Evolutionary conservation across 2,797 vertebrate species (phyloP), one percentile per base, ranked within the genome.

Genomic region (Varecia variegata): DNA sequence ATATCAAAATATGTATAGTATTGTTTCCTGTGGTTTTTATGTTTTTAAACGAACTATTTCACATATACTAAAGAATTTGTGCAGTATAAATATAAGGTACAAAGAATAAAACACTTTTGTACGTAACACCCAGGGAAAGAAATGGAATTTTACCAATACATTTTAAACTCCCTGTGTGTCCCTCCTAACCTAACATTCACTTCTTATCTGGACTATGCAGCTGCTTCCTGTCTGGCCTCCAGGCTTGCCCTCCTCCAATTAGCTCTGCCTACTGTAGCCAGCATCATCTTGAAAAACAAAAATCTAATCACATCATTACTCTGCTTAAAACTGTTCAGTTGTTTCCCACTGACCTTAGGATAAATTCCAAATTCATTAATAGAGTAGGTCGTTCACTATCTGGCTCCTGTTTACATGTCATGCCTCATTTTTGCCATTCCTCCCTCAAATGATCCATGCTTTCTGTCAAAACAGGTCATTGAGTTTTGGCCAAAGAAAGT

Each of bases 261-360:
- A 45, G 38, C 40, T 82, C 65, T 80, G 32, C 47, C 67, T 21
- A 52, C 17, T 60, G 12, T 27, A 77, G 25, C 84, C 20, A 68
- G 50, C 89, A 77, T 43, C n/a, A 77, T 76, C 45, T 87, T 67
- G 58, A 74, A 93, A 97, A 80, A 30, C 47, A 90, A 56, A 93
- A 85, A n/a, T 50, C 8, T 11, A 92, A 58, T 65, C 54, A 35
- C 21, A 68, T 67, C 0, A 27, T 81, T 93, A 62, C 56, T 90
- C 52, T 38, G 9, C 13, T 73, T 87, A 93, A 90, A 90, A 89
- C 27, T 65, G n/a, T 87, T 74, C 65, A 35, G 9, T 88, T 50
- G 13, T n/a, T 77, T 85, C 45, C 15, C 32, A 60, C 5, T 77
- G 82, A 58, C 67, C 90, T 70, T 45, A 45, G 35, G 8, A 38